Evolutionary conservation across 2,113 vertebrate species (phyloP).

Genomic region (Conger conger): DNA sequence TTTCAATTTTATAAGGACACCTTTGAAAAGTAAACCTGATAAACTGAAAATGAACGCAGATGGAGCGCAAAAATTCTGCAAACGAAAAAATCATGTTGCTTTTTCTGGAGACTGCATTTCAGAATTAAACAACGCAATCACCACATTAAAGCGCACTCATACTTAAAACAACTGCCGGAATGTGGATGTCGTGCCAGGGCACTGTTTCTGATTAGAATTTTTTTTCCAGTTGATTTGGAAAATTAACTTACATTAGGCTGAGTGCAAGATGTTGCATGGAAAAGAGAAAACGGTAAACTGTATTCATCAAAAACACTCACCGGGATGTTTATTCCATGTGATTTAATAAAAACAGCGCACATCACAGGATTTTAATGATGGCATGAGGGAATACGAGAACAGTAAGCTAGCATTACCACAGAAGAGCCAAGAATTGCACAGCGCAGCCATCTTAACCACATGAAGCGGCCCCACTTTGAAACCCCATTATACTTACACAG

Average conservation of each 20-base stretch:
- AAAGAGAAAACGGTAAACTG: constrained; percentile 71
- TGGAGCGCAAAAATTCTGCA: constrained; percentile 46
- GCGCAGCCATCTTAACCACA: constrained; percentile 50
- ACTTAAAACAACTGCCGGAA: constrained; percentile 66
- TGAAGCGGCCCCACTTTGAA: constrained; percentile 58
- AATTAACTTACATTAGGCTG: constrained; percentile 74
- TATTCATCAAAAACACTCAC: constrained; percentile 73
- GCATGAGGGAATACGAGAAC: constrained; percentile 55
- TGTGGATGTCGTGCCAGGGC: constrained; percentile 60
- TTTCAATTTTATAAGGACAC: constrained; percentile 34
- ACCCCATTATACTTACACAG: constrained; percentile 53
- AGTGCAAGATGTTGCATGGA: constrained; percentile 70
- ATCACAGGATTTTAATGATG: constrained; percentile 62
- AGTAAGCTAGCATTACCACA: constrained; percentile 40
- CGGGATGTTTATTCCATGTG: constrained; percentile 66
- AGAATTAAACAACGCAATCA: constrained; percentile 66
- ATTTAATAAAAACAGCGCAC: constrained; percentile 56
- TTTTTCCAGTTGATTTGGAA: constrained; percentile 50
- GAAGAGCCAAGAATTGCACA: constrained; percentile 4
- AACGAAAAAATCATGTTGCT: constrained; percentile 61
- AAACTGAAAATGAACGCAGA: constrained; percentile 61
- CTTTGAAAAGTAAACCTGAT: constrained; percentile 44
- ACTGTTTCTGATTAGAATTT: constrained; percentile 69
- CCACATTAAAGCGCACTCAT: constrained; percentile 72
- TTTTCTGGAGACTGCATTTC: constrained; percentile 67